phyloP scores from a whole-genome alignment of 2,888 invertebrate species.

The Meiosimyza decipiens region DNA sequence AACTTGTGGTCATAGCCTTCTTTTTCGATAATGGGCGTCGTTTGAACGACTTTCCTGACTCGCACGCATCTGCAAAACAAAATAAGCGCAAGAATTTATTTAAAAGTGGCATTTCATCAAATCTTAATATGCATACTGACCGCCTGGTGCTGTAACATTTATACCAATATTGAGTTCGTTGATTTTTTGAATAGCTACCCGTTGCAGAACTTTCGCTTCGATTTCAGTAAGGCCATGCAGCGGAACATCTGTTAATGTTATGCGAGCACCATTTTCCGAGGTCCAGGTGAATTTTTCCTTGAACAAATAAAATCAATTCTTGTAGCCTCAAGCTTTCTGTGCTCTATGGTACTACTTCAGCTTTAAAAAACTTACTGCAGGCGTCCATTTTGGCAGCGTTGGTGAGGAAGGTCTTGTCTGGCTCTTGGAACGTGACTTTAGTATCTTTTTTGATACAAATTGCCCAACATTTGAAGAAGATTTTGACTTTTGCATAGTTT shows the following conservation, averaged over 20 bases:
- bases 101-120: too few relatives aligned
- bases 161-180: slow-evolving; percentile 88
- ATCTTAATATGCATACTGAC: neutral
- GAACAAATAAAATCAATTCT: slow-evolving; percentile 21
- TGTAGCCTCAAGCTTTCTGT: neutral
- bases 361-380: slow-evolving; percentile 76
- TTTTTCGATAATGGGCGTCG: slow-evolving; percentile 84
- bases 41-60: slow-evolving; percentile 71
- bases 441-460: slow-evolving; percentile 86
- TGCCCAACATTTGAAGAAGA: slow-evolving; percentile 89
- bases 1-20: slow-evolving; percentile 88
- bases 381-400: slow-evolving; percentile 75
- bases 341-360: neutral
- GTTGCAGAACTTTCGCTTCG: slow-evolving; percentile 82
- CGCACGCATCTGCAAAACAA: too few relatives aligned
- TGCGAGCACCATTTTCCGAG: slow-evolving; percentile 73
- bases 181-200: slow-evolving; percentile 86
- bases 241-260: slow-evolving; percentile 73
- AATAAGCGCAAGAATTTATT: too few relatives aligned
- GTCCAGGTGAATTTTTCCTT: slow-evolving; percentile 86
- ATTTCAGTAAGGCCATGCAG: slow-evolving; percentile 77
- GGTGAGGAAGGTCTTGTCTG: slow-evolving; percentile 72
- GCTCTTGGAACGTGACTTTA: slow-evolving; percentile 86
- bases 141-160: slow-evolving; percentile 73
- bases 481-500: slow-evolving; percentile 88